phyloP scores from a whole-genome alignment of 2,113 vertebrate genomes.

The Ia io region DNA sequence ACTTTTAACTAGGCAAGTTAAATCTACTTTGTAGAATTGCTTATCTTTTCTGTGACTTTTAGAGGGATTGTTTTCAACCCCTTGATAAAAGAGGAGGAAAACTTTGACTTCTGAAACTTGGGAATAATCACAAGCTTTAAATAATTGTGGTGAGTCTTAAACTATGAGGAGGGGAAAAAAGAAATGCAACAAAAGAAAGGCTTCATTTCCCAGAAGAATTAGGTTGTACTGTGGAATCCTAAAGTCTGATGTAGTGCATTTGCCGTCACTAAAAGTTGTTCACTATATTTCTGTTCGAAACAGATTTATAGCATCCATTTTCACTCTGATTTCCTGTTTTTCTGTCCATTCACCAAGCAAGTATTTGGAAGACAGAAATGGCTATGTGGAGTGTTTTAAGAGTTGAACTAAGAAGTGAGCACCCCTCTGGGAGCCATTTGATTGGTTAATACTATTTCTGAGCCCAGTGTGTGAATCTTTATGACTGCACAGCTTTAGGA shows the following conservation, averaged over 20 bases:
- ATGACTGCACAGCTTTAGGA: conserved; percentile 45
- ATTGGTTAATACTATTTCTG: conserved; percentile 64
- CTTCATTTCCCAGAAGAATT: conserved; percentile 1
- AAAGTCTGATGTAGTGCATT: conserved; percentile 23
- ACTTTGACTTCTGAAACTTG: not conserved
- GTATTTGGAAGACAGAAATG: conserved; percentile 47
- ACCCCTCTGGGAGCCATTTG: conserved; percentile 53
- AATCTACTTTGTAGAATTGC: not conserved
- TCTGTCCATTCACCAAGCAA: conserved; percentile 46
- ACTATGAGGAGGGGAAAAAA: not conserved
- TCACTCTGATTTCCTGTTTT: conserved; percentile 69
- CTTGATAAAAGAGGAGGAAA: not conserved
- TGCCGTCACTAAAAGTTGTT: conserved; percentile 50
- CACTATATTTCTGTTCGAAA: conserved; percentile 54
- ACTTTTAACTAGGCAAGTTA: not conserved
- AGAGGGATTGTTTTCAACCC: not conserved
- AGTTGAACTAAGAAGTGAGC: conserved; percentile 59
- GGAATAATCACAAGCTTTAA: conserved; percentile 3
- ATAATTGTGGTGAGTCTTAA: not conserved
- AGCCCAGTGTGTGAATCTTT: conserved; percentile 47
- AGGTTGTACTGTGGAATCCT: not conserved
- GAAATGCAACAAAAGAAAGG: not conserved
- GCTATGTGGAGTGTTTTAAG: conserved; percentile 44
- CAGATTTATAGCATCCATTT: conserved; percentile 70
- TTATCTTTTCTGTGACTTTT: not conserved